These are phyloP conservation scores for Epicampocera succincta DNA, from an alignment of 2,888 invertebrate genomes.

Conservation along the genomic window DNA sequence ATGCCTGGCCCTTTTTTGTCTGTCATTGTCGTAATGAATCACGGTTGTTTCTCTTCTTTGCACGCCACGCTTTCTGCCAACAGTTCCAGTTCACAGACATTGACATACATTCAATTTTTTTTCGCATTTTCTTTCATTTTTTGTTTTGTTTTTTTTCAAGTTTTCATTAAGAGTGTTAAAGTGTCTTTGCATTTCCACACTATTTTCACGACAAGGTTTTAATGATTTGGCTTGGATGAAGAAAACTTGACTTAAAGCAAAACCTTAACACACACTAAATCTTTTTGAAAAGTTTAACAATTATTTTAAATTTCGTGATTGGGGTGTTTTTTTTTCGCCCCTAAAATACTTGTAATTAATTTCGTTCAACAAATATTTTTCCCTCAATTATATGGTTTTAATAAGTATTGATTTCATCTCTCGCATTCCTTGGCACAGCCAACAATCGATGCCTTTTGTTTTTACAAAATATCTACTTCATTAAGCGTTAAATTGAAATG, in stretches of 20 bases:
- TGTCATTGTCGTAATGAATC: conserved; percentile 26
- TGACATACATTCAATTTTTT: conserved; percentile 63
- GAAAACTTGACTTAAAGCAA: conserved; percentile 1
- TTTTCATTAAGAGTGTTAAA: conserved; percentile 61
- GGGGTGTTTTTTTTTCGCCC: too few relatives aligned
- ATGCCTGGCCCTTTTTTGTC: too few relatives aligned
- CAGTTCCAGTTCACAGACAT: conserved; percentile 70
- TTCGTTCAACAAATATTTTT: background rate
- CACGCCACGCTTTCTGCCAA: conserved; percentile 60
- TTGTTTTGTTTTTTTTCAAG: conserved; percentile 21
- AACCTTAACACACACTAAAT: too few relatives aligned
- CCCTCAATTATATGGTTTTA: background rate
- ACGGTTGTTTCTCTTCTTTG: conserved; percentile 19
- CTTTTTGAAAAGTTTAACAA: too few relatives aligned
- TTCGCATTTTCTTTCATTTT: conserved; percentile 14
- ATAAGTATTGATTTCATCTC: conserved; percentile 14
- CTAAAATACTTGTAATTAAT: too few relatives aligned
- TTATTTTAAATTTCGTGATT: too few relatives aligned
- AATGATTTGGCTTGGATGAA: conserved; percentile 30
- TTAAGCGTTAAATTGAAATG: conserved; percentile 69
- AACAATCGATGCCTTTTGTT: conserved; percentile 28
- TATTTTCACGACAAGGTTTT: conserved; percentile 49
- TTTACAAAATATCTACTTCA: conserved; percentile 68
- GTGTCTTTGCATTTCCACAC: conserved; percentile 55
- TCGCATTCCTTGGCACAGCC: conserved; percentile 8